Base-by-base conservation (phyloP, 2,888 invertebrate genomes). In the Cephus spinipes region DNA sequence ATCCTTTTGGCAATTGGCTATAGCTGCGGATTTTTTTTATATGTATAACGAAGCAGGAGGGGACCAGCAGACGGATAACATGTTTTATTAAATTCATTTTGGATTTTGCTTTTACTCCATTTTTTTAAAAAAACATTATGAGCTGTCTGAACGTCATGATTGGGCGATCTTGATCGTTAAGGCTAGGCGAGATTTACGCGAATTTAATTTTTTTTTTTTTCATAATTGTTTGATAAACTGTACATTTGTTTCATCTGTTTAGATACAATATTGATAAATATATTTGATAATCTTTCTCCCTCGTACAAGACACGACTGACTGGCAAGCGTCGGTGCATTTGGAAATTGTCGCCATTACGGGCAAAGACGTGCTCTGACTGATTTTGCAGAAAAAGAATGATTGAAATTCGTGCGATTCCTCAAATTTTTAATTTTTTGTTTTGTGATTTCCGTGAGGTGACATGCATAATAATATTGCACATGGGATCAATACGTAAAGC, bases 11-110 rank as follows among this genome's bases (percentile, higher is more conserved):
- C 76, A 79, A 73, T 79, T 73, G 23, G 23, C 12, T 68, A 73
- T 69, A 73, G 77, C 69, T 73, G 68, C 69, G 75, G 69, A 55
- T 77, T 79, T 75, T 78, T 74, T 55, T 81, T 76, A 79, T 79
- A 76, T 83, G 85, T 83, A 84, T 87, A 89, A 89, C 89, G 89
- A 91, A 89, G 88, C 88, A 89, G 87, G 87, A 87, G 83, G 89
- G 90, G 90, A 90, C 90, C 90, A 91, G 90, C 90, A 91, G 90
- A 55, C 55, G 55, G 55, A 55, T 23, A 40, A 40, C 6, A 55
- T 23, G 9, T 55, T 55, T 23, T 23, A 23, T 23, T 2, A 23
- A 15, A 15, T 40, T 40, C 23, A 23, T 40, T 40, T 40, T 40
- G 15, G 55, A 1, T 6, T 23, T 55, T 23, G 23, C 23, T 23